These are phyloP conservation scores for Falco berigora DNA, from an alignment of 2,797 vertebrate genomes.

Conservation along the genomic window DNA sequence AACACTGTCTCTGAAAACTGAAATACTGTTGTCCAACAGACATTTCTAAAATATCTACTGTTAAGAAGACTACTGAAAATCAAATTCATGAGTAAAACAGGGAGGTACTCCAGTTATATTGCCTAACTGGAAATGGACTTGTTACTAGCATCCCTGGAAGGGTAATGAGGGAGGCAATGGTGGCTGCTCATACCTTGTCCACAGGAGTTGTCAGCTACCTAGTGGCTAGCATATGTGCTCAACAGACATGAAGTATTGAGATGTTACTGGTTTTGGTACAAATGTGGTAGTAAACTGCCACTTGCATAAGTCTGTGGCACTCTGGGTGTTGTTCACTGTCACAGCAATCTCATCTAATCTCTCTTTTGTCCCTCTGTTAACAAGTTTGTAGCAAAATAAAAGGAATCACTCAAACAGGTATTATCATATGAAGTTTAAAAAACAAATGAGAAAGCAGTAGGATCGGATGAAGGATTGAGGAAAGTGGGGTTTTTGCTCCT, in stretches of 20 bases:
- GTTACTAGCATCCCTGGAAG: neutral
- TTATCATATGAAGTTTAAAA: neutral
- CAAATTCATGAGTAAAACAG: neutral
- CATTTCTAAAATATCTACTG: neutral
- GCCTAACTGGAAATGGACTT: neutral
- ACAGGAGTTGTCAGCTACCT: neutral
- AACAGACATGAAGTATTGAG: neutral
- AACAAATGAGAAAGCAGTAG: neutral
- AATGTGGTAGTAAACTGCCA: neutral
- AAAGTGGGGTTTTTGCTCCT: neutral
- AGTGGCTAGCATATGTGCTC: neutral
- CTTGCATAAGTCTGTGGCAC: neutral
- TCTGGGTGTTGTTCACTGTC: neutral
- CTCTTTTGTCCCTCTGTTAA: neutral
- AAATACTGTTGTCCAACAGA: neutral
- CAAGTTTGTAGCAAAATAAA: neutral
- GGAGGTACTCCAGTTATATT: neutral
- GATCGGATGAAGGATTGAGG: neutral
- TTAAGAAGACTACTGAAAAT: neutral
- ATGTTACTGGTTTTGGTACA: neutral
- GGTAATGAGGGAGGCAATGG: neutral
- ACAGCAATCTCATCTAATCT: neutral
- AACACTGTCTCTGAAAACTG: neutral
- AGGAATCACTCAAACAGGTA: neutral
- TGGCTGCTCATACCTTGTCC: neutral